A percentile compares a stretch with the other conserved stretches of the same genome.
Conservation (phyloP, 2,888 invertebrate genomes). For the Rhogogaster chlorosoma region DNA sequence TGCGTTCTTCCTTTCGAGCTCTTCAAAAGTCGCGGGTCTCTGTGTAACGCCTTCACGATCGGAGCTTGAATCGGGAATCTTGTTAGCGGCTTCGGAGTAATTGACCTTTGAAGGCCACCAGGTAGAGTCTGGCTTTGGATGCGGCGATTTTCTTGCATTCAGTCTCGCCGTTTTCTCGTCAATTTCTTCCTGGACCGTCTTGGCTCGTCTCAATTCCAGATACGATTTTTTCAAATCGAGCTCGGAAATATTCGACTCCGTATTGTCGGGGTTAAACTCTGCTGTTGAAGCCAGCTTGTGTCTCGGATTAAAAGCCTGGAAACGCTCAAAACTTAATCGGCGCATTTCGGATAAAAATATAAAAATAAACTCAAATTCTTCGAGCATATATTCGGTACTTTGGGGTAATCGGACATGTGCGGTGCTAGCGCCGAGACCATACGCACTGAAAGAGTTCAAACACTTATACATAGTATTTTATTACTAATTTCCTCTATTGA, state of each 20-base stretch:
- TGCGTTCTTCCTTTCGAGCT: slow-evolving; percentile 29
- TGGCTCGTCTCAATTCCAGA: background rate
- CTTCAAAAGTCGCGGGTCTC: slow-evolving; percentile 35
- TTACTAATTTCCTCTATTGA: background rate
- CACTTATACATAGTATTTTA: no score
- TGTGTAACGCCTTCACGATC: background rate
- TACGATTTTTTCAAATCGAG: background rate
- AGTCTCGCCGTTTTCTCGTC: background rate
- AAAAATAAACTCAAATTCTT: background rate
- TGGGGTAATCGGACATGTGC: background rate
- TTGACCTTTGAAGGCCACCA: slow-evolving; percentile 43
- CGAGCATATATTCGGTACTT: background rate
- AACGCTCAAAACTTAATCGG: slow-evolving; percentile 13
- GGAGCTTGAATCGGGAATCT: background rate
- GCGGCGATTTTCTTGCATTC: background rate
- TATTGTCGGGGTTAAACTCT: background rate
- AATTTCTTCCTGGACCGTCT: background rate
- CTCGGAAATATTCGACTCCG: background rate
- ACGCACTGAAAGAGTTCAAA: background rate
- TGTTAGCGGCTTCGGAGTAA: slow-evolving; percentile 3
- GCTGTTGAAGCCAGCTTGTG: background rate
- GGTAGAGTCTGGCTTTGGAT: background rate
- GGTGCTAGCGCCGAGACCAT: background rate
- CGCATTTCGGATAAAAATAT: slow-evolving; percentile 11
- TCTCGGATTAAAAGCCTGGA: background rate